Percentiles rank a stretch among this genome's conserved stretches.
Conservation (phyloP, 1,140 invertebrate genomes). For the Eumeta japonica region DNA sequence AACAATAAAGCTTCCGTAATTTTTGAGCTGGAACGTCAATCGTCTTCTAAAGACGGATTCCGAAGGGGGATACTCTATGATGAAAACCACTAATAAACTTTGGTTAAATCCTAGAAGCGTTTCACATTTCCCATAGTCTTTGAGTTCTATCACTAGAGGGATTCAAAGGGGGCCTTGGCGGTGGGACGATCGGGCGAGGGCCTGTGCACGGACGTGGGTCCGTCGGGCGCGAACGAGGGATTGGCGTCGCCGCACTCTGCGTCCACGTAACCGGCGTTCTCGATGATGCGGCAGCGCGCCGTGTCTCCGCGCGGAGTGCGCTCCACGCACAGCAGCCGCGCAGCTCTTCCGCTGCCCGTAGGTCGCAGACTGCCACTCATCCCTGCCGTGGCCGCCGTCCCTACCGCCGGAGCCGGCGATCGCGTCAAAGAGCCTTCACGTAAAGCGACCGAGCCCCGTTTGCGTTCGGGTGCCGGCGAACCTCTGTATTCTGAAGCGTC, state of each 20-base stretch:
- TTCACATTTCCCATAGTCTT: conserved; percentile 49
- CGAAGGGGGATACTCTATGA: too few species aligned
- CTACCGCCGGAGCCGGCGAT: conserved; percentile 27
- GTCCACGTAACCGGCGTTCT: conserved; percentile 52
- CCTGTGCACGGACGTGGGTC: conserved; percentile 42
- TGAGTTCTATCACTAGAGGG: conserved; percentile 16
- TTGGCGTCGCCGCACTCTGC: conserved; percentile 39
- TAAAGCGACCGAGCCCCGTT: conserved; percentile 41
- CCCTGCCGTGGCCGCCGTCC: not conserved
- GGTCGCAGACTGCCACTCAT: conserved; percentile 17
- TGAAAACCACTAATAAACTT: conserved; percentile 5
- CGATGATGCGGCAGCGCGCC: conserved; percentile 47
- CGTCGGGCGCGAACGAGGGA: conserved; percentile 46
- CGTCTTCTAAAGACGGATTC: conserved; percentile 41
- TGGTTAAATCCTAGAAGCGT: conserved; percentile 50
- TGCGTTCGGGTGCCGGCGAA: conserved; percentile 39
- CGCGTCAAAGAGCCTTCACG: conserved; percentile 45
- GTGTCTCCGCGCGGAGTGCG: conserved; percentile 28
- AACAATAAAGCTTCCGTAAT: conserved; percentile 54
- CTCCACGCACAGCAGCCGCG: conserved; percentile 39
- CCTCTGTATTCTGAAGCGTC: conserved; percentile 52
- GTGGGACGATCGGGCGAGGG: conserved; percentile 13
- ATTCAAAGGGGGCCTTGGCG: not conserved
- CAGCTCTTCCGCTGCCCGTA: conserved; percentile 32
- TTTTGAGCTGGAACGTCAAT: conserved; percentile 48